Base-by-base conservation (phyloP, 1,140 invertebrate genomes). In the Drosophila varians region DNA sequence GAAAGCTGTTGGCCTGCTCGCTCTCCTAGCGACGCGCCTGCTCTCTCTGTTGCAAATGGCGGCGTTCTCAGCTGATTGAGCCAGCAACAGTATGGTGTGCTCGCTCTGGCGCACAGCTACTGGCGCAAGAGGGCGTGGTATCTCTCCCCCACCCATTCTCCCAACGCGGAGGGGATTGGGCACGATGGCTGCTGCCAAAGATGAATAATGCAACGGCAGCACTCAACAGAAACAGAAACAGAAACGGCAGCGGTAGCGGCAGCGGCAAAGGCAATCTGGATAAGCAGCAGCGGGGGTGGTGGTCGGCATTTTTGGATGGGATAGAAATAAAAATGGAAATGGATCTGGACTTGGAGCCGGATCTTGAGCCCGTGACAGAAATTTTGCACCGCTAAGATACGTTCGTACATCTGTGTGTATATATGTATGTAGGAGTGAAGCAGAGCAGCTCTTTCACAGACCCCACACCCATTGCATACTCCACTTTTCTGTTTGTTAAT, bases 41-140 rank as follows among this genome's bases (percentile, higher is more conserved):
- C 49, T 74, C 69, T 66, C 61, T 66, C 28, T 34, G 36, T 60
- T 48, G 72, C 80, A 86, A 86, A 86, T 86, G 80, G 80, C 80
- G 80, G 76, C 74, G 77, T 82, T 86, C 82, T 86, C 80, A 80
- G 82, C 83, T 76, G 76, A 83, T 77, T 86, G 8, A 51, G 68
- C 56, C 31, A 65, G 52, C 55, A 62, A 53, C 25, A 57, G 47
- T 86, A 78, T 66, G 21, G 12, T 61, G 73, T 23, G 65, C 71
- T 68, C 79, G 55, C 72, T 84, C 66, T 74, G 43, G 12, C 70
- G 12, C 56, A 53, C 28, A 23, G 43, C 49, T 23, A 45, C 53
- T 64, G 54, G 26, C 47, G 43, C 55, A 45, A 74, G 82, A 77
- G 80, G 80, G 80, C 82, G 82, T 86, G 82, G 82, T 86, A 72